Percentiles rank a stretch among this genome's conserved stretches.
Conservation (phyloP, 2,113 vertebrate species). For the Apaloderma vittatum region DNA sequence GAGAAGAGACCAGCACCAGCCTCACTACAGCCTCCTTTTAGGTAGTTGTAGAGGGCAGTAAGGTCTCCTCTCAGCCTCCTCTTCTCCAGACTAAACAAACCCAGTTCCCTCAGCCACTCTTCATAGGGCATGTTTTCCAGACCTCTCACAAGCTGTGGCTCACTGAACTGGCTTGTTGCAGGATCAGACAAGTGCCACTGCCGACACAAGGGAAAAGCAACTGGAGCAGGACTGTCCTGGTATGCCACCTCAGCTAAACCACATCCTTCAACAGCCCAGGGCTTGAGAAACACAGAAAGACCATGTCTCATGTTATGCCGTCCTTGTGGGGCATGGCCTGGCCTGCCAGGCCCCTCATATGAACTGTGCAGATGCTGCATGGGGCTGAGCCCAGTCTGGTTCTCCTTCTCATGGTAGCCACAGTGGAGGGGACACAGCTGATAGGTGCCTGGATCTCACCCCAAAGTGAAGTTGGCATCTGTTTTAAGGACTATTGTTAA, state of each 20-base stretch:
- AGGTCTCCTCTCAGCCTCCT: too few species aligned
- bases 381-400: accelerated
- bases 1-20: too few species aligned
- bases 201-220: background rate
- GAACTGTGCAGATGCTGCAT: background rate
- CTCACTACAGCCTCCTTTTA: too few species aligned
- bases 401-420: background rate
- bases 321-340: accelerated
- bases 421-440: background rate
- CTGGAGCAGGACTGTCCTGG: background rate
- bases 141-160: too few species aligned
- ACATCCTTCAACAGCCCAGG: background rate
- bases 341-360: background rate
- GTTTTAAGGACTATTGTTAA: too few species aligned
- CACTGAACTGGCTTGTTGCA: background rate
- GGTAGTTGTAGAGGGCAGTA: too few species aligned
- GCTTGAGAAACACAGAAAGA: background rate
- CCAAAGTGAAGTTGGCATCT: background rate
- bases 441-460: accelerated
- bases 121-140: too few species aligned
- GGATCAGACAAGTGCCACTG: background rate
- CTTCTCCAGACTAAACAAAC: too few species aligned
- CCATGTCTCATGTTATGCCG: accelerated
- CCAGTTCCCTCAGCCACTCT: too few species aligned
- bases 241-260: background rate